Evolutionary conservation across 2,888 invertebrate species (phyloP).

Genomic region (Megastigmus dorsalis): DNA sequence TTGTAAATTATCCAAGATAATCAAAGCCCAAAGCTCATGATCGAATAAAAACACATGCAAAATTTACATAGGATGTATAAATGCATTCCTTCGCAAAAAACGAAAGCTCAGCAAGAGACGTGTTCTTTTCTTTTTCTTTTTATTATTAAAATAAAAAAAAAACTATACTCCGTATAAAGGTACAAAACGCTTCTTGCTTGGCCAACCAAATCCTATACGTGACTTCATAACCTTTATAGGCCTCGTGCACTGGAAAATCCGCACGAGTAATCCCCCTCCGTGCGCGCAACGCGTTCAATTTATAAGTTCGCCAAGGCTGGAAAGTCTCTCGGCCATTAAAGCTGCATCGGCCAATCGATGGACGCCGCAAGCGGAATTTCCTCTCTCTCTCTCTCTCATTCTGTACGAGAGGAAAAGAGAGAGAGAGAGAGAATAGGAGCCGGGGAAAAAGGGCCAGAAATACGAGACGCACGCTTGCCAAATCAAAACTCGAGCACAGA

Average conservation of each 20-base stretch:
- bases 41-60: too few relatives aligned
- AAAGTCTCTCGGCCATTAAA: slow-evolving; percentile 26
- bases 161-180: not conserved
- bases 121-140: not conserved
- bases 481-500: too few relatives aligned
- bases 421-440: not conserved
- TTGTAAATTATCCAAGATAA: not conserved
- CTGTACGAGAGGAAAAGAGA: not conserved
- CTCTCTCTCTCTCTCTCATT: too few relatives aligned
- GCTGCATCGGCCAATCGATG: slow-evolving; percentile 26
- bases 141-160: not conserved
- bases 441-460: not conserved
- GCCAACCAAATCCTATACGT: not conserved
- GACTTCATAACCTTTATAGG: slow-evolving; percentile 18
- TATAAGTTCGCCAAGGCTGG: not conserved
- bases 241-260: not conserved
- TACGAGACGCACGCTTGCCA: not conserved
- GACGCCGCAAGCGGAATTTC: too few relatives aligned
- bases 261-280: slow-evolving; percentile 9
- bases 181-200: not conserved
- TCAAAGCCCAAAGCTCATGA: not conserved
- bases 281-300: slow-evolving; percentile 8
- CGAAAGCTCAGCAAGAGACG: not conserved
- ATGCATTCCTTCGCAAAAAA: not conserved
- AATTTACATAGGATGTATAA: too few relatives aligned